Percentiles rank a stretch among this genome's conserved stretches.
These are phyloP conservation scores for Strigamia crassipes DNA, from an alignment of 2,888 invertebrate species.

Conservation along the genomic window DNA sequence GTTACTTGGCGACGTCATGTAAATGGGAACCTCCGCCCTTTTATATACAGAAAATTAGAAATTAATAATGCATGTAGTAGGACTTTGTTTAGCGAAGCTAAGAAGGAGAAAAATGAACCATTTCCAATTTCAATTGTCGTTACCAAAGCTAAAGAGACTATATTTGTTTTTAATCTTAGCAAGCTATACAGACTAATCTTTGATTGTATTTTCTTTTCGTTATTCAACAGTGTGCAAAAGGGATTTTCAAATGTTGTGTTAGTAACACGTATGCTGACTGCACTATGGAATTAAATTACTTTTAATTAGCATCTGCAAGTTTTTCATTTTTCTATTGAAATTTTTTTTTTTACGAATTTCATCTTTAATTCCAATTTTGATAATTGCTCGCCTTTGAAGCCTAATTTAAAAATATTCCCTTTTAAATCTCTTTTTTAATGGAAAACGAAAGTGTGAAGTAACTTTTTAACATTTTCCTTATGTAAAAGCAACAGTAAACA, in stretches of 20 bases:
- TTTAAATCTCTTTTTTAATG: background rate
- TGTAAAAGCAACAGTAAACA: too few species aligned
- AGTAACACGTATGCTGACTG: too few species aligned
- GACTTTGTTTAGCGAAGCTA: background rate
- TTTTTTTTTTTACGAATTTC: background rate
- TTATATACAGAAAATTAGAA: background rate
- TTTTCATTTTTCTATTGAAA: background rate
- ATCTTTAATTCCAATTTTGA: constrained; percentile 12
- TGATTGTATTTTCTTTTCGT: background rate
- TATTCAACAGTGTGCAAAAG: too few species aligned
- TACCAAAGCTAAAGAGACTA: background rate
- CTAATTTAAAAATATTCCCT: background rate
- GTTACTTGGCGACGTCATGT: constrained; percentile 5
- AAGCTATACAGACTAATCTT: background rate
- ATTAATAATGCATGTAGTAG: constrained; percentile 24
- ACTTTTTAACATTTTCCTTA: background rate
- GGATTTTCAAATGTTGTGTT: too few species aligned
- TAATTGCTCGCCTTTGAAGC: background rate
- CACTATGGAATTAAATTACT: too few species aligned
- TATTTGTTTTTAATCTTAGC: background rate
- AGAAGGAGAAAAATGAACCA: background rate
- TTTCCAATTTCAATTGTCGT: background rate
- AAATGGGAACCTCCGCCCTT: background rate
- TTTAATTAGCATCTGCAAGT: background rate
- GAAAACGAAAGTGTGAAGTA: background rate